Percentiles rank a stretch among this genome's conserved stretches.
Conservation (phyloP, 2,797 vertebrate species). For the Micrastur ruficollis region DNA sequence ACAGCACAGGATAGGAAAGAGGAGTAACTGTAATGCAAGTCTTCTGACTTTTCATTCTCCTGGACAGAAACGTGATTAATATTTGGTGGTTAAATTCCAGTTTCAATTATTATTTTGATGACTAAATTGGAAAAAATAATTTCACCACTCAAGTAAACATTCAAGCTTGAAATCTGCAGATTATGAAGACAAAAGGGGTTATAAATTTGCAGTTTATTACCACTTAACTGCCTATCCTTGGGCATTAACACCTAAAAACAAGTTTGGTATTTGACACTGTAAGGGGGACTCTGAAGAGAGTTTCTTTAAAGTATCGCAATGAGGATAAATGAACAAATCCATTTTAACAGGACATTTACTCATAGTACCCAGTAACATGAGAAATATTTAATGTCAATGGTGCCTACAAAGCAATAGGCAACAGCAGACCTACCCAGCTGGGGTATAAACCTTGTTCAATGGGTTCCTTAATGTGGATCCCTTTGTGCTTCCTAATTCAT, state of each 20-base stretch:
- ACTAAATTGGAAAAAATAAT: background rate
- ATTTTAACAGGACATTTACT: background rate
- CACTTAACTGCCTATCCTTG: background rate
- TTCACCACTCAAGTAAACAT: background rate
- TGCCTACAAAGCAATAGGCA: accelerated
- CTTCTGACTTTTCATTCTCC: background rate
- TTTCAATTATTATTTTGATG: background rate
- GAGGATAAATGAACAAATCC: background rate
- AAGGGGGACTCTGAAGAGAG: background rate
- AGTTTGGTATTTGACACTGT: background rate
- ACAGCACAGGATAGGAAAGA: background rate
- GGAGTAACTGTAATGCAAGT: background rate
- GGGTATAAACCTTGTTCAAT: background rate
- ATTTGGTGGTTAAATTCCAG: background rate
- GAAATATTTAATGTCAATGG: background rate
- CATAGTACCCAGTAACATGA: background rate
- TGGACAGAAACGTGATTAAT: background rate
- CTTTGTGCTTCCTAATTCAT: background rate
- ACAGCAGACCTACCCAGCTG: background rate
- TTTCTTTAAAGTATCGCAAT: background rate
- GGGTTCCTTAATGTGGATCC: background rate
- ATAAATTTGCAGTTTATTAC: background rate
- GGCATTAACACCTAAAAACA: background rate
- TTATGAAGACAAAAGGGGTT: background rate
- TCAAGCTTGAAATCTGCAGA: background rate